Evolutionary conservation across 1,140 invertebrate species (phyloP).

Genomic region (Drosophila ficusphila): DNA sequence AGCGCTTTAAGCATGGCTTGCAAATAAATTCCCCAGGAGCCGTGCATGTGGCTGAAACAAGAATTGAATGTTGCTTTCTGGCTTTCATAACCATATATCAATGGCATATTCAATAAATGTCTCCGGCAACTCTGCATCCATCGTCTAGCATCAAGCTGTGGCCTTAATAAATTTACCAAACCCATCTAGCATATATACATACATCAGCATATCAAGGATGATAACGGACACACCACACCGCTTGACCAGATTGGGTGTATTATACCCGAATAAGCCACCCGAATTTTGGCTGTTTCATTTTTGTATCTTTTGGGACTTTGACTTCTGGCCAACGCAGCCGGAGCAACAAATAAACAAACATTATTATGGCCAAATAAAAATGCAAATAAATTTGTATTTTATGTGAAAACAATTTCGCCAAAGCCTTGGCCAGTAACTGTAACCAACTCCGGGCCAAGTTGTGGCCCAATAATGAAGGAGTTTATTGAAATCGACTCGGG

Average conservation of each 20-base stretch:
- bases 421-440: conserved; percentile 44
- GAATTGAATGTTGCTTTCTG: conserved; percentile 31
- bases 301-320: conserved; percentile 63
- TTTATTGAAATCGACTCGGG: conserved; percentile 73
- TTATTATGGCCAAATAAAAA: conserved; percentile 80
- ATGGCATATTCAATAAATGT: conserved; percentile 74
- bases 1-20: conserved; percentile 13
- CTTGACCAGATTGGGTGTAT: conserved; percentile 48
- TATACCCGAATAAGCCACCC: no score
- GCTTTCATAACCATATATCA: conserved; percentile 70
- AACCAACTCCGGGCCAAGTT: conserved; percentile 38
- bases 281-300: conserved; percentile 23
- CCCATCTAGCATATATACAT: conserved; percentile 28
- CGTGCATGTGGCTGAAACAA: conserved; percentile 13
- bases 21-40: background rate
- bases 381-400: conserved; percentile 82
- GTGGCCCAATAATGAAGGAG: conserved; percentile 66
- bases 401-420: conserved; percentile 77
- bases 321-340: conserved; percentile 51
- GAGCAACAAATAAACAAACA: conserved; percentile 74
- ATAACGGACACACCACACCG: conserved; percentile 33
- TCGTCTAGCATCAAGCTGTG: conserved; percentile 66
- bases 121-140: conserved; percentile 32
- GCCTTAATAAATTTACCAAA: conserved; percentile 70
- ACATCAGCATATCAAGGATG: conserved; percentile 68